phyloP scores from a whole-genome alignment of 2,113 vertebrate genomes.

The Gymnorhina tibicen region DNA sequence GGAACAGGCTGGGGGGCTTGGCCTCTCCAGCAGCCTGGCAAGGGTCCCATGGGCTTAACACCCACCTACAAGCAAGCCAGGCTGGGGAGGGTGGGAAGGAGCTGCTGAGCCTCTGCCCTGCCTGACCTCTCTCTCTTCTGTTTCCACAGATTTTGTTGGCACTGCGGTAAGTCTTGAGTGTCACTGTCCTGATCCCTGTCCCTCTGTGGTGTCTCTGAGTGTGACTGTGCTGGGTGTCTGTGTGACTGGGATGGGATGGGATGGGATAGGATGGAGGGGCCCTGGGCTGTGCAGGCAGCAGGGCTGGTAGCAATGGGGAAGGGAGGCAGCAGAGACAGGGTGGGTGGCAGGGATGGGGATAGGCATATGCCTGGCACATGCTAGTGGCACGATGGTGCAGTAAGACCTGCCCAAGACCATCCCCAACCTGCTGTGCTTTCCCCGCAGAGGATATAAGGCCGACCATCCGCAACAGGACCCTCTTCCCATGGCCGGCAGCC shows the following conservation, averaged over 20 bases:
- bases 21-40: not conserved
- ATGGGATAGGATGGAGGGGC: too few species aligned
- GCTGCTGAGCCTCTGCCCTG: not conserved
- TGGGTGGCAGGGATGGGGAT: not conserved
- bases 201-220: not conserved
- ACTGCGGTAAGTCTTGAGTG: constrained; percentile 72
- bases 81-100: not conserved
- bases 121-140: constrained; percentile 7
- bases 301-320: not conserved
- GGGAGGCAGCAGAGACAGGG: not conserved
- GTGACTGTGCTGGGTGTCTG: not conserved
- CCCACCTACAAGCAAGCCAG: not conserved
- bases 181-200: not conserved
- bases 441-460: constrained; percentile 65
- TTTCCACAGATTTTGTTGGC: constrained; percentile 77
- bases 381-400: not conserved
- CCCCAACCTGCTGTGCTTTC: not conserved
- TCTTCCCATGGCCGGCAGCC: constrained; percentile 31
- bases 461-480: constrained; percentile 30
- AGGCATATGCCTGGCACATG: not conserved
- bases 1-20: accelerated
- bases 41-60: not conserved
- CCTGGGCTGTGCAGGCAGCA: not conserved
- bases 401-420: not conserved
- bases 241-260: not conserved